These are phyloP conservation scores for Rhabdornis inornatus DNA, from an alignment of 2,113 vertebrate species.

Conservation along the genomic window DNA sequence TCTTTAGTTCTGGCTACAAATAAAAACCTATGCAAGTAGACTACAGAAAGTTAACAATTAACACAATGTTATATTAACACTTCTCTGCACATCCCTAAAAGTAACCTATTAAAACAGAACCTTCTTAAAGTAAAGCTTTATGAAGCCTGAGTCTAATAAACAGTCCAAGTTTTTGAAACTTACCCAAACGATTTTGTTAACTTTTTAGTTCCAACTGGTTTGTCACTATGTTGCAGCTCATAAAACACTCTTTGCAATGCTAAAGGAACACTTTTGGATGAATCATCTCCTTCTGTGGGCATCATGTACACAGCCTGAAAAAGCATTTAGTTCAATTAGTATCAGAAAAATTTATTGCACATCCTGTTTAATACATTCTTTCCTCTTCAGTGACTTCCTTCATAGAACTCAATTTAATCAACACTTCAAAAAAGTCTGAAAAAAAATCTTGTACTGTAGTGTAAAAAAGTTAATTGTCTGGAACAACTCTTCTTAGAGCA, in stretches of 20 bases:
- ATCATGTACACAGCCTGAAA: conserved; percentile 98
- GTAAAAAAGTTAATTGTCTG: background rate
- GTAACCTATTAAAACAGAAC: background rate
- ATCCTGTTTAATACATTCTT: background rate
- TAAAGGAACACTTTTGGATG: conserved; percentile 96
- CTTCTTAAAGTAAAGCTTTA: background rate
- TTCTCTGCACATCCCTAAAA: background rate
- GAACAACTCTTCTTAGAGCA: background rate
- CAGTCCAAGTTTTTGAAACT: conserved; percentile 8
- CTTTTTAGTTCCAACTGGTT: conserved; percentile 98
- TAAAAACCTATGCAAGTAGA: background rate
- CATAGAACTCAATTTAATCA: background rate
- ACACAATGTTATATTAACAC: background rate
- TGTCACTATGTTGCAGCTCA: conserved; percentile 97
- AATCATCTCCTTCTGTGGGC: conserved; percentile 98
- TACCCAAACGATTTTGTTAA: conserved; percentile 98
- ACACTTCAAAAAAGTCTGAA: background rate
- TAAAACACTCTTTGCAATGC: conserved; percentile 98
- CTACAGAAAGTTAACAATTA: background rate
- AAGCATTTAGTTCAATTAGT: conserved; percentile 45
- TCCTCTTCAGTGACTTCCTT: background rate
- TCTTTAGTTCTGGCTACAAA: background rate
- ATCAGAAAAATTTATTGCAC: background rate
- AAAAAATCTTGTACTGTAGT: background rate
- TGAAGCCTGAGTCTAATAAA: background rate